Percentiles rank a stretch among this genome's conserved stretches.
phyloP scores from a whole-genome alignment of 1,140 invertebrate species.

The Sipha flava region DNA sequence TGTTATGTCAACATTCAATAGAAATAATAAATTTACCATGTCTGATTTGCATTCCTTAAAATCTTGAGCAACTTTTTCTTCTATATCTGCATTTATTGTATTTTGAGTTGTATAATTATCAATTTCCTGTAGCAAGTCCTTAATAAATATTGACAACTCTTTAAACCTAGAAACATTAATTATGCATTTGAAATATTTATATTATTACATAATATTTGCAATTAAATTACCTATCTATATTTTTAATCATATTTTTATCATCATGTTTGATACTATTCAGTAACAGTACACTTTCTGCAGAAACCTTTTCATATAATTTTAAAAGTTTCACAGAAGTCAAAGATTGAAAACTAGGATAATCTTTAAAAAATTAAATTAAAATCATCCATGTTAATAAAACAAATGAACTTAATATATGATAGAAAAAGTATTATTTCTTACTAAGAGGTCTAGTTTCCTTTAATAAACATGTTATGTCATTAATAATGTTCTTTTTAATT shows the following conservation, averaged over 20 bases:
- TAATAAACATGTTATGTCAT: not conserved
- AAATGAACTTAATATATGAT: not conserved
- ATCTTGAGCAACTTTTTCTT: not conserved
- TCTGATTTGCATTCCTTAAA: conserved; percentile 23
- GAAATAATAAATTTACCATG: not conserved
- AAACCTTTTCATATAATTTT: conserved; percentile 8
- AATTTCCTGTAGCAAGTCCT: not conserved
- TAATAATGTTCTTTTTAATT: not conserved
- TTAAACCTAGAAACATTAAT: not conserved
- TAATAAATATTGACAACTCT: not conserved
- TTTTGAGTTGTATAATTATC: not conserved
- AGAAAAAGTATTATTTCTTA: not conserved
- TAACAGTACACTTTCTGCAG: not conserved
- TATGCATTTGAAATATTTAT: not conserved
- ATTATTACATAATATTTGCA: not conserved
- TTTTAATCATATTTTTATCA: not conserved
- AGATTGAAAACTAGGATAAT: conserved; percentile 1
- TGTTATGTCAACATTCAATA: not conserved
- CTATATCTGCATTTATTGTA: not conserved
- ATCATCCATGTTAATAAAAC: not conserved
- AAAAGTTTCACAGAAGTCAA: conserved; percentile 9
- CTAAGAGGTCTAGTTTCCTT: conserved; percentile 3
- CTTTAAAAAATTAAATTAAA: not conserved
- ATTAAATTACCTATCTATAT: not conserved
- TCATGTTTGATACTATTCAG: not conserved